phyloP scores from a whole-genome alignment of 2,888 invertebrate species.

The Willowsia nigromaculata region DNA sequence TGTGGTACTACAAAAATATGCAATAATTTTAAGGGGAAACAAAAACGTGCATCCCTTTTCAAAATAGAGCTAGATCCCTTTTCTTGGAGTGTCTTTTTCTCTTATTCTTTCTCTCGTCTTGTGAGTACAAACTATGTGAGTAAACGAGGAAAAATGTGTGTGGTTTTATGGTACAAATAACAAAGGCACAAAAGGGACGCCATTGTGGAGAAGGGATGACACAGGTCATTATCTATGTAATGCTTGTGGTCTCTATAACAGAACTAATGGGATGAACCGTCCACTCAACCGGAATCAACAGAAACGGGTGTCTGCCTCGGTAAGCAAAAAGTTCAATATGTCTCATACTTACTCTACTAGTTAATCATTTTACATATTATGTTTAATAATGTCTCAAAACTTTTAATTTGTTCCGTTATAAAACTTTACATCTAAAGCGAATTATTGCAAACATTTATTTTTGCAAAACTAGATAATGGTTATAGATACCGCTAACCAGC shows the following conservation, averaged over 20 bases:
- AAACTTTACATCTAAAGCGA: neutral
- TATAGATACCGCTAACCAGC: neutral
- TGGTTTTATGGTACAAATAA: slow-evolving; percentile 28
- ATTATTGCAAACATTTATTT: neutral
- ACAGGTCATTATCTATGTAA: slow-evolving; percentile 84
- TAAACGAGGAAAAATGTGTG: slow-evolving; percentile 2
- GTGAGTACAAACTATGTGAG: neutral
- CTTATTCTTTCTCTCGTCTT: neutral
- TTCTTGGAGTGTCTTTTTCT: slow-evolving; percentile 57
- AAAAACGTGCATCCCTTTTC: slow-evolving; percentile 80
- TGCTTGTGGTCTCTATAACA: slow-evolving; percentile 85
- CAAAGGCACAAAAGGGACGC: slow-evolving; percentile 70
- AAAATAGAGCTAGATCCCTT: slow-evolving; percentile 62
- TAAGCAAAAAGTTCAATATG: slow-evolving; percentile 59
- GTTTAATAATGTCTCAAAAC: neutral
- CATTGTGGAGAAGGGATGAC: slow-evolving; percentile 73
- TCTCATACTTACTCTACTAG: too few species aligned
- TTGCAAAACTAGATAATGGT: neutral
- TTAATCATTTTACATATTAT: neutral
- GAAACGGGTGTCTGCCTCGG: slow-evolving; percentile 81
- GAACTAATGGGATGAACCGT: slow-evolving; percentile 87
- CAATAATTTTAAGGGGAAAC: slow-evolving; percentile 8
- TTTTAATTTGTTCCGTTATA: slow-evolving; percentile 24
- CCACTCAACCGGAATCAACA: slow-evolving; percentile 87
- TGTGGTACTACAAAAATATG: slow-evolving; percentile 81